Base-by-base conservation (phyloP, 2,888 invertebrate genomes). In the Brachyptera putata region DNA sequence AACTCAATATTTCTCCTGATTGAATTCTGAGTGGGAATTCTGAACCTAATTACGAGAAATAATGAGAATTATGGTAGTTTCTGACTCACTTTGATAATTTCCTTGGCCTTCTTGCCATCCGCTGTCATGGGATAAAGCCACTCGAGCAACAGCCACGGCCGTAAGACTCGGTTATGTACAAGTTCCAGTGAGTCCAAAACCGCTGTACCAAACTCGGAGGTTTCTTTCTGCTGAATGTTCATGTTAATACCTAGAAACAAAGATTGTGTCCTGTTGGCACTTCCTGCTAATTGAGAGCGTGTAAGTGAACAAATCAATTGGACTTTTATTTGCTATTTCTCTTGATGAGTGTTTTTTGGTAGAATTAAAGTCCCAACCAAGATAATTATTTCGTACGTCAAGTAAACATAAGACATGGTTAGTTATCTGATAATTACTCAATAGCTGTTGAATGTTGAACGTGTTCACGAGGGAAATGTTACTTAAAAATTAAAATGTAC, bases 71-170 rank as follows among this genome's bases (percentile, higher is more conserved):
- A 11, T 30, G 7, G 30, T 30, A 30, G 11, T 30, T n/a, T n/a
- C 1, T 21, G n/a, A n/a, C 46, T 46, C n/a, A 46, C 46, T 5
- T 46, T 3, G n/a, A n/a, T 24, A 13, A 46, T 46, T 16, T 18
- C 9, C 18, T 24, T 24, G 4, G 46, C 46, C 24, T 46, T 21
- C 7, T 21, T 30, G 25, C 43, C 34, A 16, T 48, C 46, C 3
- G 30, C 11, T 5, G 43, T 46, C 43, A 39, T 34, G n/a, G 46
- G 43, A 36, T 46, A 57, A 16, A 57, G 57, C 26, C 46, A 30
- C 21, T 57, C 57, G 30, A 34, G 25, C n/a, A 57, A 43, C 16
- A 57, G 48, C 57, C 57, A 57, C 4, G 57, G 57, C 21, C 22
- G 41, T 21, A 43, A 24, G 16, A 36, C 43, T 25, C 57, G 41